phyloP scores from a whole-genome alignment of 2,888 invertebrate genomes.

The Hirtodrosophila cameraria region DNA sequence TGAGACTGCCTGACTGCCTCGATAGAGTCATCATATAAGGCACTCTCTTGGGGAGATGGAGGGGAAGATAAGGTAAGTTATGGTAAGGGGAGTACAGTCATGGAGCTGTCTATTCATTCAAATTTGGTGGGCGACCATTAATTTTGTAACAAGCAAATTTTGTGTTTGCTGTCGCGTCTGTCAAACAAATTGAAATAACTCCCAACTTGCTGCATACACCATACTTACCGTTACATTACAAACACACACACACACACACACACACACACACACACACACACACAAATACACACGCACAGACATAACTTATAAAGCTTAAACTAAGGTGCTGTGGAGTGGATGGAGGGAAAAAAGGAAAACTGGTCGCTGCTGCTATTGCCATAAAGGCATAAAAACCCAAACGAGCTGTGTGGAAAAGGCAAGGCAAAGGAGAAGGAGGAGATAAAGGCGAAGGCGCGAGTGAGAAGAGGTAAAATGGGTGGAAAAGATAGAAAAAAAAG shows the following conservation, averaged over 20 bases:
- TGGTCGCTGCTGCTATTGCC: conserved; percentile 25
- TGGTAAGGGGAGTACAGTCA: too few species aligned
- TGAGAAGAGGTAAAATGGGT: conserved; percentile 9
- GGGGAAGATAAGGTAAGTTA: too few species aligned
- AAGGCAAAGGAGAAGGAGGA: too few species aligned
- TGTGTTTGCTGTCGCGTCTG: conserved; percentile 27
- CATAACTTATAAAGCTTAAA: conserved; percentile 37
- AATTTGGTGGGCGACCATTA: conserved; percentile 44
- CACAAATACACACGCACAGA: conserved; percentile 10
- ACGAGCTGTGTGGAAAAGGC: conserved; percentile 28
- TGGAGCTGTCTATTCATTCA: conserved; percentile 8
- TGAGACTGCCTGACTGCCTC: too few species aligned
- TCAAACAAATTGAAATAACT: conserved; percentile 61
- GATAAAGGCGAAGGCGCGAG: conserved; percentile 2
- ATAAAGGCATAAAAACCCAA: conserved; percentile 58
- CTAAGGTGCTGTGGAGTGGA: background rate
- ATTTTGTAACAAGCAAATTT: conserved; percentile 48
- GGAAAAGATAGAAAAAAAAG: conserved; percentile 18
- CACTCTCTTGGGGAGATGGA: too few species aligned
- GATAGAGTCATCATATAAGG: too few species aligned
- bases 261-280: conserved; percentile 16
- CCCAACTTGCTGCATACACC: conserved; percentile 23
- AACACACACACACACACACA: conserved; percentile 19
- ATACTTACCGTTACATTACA: conserved; percentile 32
- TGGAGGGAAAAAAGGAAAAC: too few species aligned